phyloP scores from a whole-genome alignment of 2,888 invertebrate species.

The Spialia ferax region DNA sequence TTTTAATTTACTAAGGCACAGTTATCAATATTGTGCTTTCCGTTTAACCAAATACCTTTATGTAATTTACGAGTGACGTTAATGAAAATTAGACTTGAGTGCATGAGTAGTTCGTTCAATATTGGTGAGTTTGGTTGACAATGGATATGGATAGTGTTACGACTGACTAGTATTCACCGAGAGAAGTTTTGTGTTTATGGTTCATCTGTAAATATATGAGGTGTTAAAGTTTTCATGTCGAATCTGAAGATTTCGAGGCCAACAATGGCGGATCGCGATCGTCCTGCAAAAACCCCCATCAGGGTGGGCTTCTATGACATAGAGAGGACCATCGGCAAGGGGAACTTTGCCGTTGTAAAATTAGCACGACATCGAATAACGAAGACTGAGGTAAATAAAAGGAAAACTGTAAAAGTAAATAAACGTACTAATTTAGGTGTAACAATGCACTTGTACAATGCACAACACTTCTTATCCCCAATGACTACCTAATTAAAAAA shows the following conservation, averaged over 20 bases:
- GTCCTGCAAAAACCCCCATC: slow-evolving; percentile 89
- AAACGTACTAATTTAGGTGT: too few relatives aligned
- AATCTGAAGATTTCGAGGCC: slow-evolving; percentile 67
- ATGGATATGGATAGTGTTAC: slow-evolving; percentile 65
- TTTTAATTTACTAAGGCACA: slow-evolving; percentile 52
- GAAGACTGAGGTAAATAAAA: slow-evolving; percentile 98
- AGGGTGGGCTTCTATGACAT: slow-evolving; percentile 99
- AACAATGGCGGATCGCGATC: slow-evolving; percentile 86
- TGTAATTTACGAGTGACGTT: slow-evolving; percentile 43
- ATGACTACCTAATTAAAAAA: too few relatives aligned
- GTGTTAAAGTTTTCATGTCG: slow-evolving; percentile 60
- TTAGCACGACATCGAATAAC: slow-evolving; percentile 98
- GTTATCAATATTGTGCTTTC: slow-evolving; percentile 42
- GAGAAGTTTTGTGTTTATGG: slow-evolving; percentile 45
- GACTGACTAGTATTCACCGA: slow-evolving; percentile 49
- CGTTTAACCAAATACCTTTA: slow-evolving; percentile 46
- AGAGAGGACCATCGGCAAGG: slow-evolving; percentile 98
- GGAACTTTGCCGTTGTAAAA: slow-evolving; percentile 99
- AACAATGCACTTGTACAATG: too few relatives aligned
- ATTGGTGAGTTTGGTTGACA: slow-evolving; percentile 41
- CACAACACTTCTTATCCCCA: too few relatives aligned
- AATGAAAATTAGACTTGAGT: slow-evolving; percentile 38
- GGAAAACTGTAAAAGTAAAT: too few relatives aligned
- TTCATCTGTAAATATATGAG: slow-evolving; percentile 50
- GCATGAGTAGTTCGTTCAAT: slow-evolving; percentile 26